These are phyloP conservation scores for Percopsis transmontana DNA, from an alignment of 2,113 vertebrate species.

Conservation along the genomic window DNA sequence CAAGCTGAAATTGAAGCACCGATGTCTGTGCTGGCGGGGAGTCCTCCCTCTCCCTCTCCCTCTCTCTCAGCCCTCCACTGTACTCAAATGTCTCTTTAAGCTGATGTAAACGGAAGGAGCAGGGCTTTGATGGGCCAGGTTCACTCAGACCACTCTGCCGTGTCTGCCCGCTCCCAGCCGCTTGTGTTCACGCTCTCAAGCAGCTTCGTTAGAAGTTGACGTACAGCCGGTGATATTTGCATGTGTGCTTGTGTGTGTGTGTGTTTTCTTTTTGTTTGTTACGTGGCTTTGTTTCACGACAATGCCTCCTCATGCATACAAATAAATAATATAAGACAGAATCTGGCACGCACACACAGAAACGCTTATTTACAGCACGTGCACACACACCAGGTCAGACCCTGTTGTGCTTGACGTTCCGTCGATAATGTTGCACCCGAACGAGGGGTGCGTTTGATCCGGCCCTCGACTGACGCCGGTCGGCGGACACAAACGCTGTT, in stretches of 20 bases:
- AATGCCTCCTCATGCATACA: not conserved
- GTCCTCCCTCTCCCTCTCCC: no score
- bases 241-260: slow-evolving; percentile 44
- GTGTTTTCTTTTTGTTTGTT: slow-evolving; percentile 30
- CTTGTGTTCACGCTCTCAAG: slow-evolving; percentile 62
- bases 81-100: not conserved
- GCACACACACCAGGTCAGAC: slow-evolving; percentile 13
- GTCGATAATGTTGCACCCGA: slow-evolving; percentile 74
- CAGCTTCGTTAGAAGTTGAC: slow-evolving; percentile 65
- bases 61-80: not conserved
- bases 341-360: slow-evolving; percentile 29
- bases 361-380: slow-evolving; percentile 10
- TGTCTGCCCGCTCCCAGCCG: slow-evolving; percentile 41
- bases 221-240: slow-evolving; percentile 72
- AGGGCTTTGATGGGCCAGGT: slow-evolving; percentile 28
- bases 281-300: not conserved
- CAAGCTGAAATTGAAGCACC: slow-evolving; percentile 15
- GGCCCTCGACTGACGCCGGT: slow-evolving; percentile 49
- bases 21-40: not conserved
- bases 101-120: not conserved
- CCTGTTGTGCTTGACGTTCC: slow-evolving; percentile 74
- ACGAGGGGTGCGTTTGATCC: slow-evolving; percentile 68
- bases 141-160: slow-evolving; percentile 11
- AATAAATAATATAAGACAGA: slow-evolving; percentile 4
- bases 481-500: slow-evolving; percentile 49